Evolutionary conservation across 2,888 invertebrate species (phyloP).

Genomic region (Carabus problematicus): DNA sequence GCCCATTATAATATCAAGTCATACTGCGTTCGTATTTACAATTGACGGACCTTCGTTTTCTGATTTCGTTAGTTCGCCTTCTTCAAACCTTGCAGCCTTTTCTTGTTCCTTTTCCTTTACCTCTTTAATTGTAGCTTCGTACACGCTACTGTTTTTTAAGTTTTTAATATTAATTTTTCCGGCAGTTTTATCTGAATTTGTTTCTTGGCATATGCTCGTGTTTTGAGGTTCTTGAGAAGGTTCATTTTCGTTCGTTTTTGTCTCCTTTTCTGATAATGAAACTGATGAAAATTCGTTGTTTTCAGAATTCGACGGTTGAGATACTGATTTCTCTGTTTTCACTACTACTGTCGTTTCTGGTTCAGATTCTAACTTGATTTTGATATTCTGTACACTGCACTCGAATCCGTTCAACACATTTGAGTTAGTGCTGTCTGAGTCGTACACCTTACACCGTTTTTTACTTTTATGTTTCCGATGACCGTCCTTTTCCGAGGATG

Average conservation of each 20-base stretch:
- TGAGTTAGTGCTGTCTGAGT: constrained; percentile 1
- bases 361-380: constrained; percentile 52
- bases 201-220: not conserved
- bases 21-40: no score
- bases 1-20: no score
- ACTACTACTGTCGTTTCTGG: constrained; percentile 59
- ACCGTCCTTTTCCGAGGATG: constrained; percentile 49
- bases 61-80: constrained; percentile 66
- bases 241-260: constrained; percentile 34
- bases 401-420: no score
- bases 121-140: constrained; percentile 70
- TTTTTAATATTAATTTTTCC: constrained; percentile 72
- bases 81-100: constrained; percentile 68
- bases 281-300: constrained; percentile 45
- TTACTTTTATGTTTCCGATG: constrained; percentile 44
- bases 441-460: constrained; percentile 44
- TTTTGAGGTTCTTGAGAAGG: not conserved
- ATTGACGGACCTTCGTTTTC: constrained; percentile 43
- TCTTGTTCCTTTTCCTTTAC: constrained; percentile 69
- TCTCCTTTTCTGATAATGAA: constrained; percentile 13
- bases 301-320: constrained; percentile 15
- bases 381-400: no score
- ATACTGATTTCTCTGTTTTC: constrained; percentile 50
- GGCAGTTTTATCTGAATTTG: constrained; percentile 50
- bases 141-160: constrained; percentile 71